A percentile compares a stretch with the other conserved stretches of the same genome.
These are phyloP conservation scores for Strix uralensis DNA, from an alignment of 2,113 vertebrate species.

Conservation along the genomic window DNA sequence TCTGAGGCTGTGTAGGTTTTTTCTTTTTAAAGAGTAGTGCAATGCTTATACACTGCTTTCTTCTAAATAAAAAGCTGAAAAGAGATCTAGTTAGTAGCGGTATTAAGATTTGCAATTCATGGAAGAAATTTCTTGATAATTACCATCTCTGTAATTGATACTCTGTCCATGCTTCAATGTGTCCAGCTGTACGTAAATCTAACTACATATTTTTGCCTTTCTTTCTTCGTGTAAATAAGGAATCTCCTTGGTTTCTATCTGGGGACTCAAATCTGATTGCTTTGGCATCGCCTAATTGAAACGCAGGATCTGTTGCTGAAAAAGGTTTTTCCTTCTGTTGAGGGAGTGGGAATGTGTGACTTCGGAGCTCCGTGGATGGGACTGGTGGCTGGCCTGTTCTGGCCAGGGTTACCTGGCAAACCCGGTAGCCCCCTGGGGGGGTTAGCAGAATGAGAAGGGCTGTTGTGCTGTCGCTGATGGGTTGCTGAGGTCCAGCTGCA, in stretches of 20 bases:
- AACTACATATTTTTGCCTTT: conserved; percentile 2
- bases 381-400: background rate
- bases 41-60: background rate
- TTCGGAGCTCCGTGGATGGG: background rate
- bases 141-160: background rate
- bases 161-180: background rate
- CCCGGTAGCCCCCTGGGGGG: background rate
- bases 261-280: background rate
- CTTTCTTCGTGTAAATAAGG: conserved; percentile 33
- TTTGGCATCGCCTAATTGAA: background rate
- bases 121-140: background rate
- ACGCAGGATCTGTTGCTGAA: background rate
- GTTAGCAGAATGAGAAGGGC: background rate
- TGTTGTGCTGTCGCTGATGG: background rate
- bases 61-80: background rate
- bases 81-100: background rate
- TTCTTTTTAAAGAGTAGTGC: background rate
- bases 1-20: background rate
- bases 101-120: conserved; percentile 10
- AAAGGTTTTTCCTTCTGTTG: background rate
- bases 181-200: conserved; percentile 62
- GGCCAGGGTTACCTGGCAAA: background rate
- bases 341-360: background rate
- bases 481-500: background rate
- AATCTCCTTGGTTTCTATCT: background rate